These are phyloP conservation scores for Sminthurides bifidus DNA, from an alignment of 1,140 invertebrate genomes.

Conservation along the genomic window DNA sequence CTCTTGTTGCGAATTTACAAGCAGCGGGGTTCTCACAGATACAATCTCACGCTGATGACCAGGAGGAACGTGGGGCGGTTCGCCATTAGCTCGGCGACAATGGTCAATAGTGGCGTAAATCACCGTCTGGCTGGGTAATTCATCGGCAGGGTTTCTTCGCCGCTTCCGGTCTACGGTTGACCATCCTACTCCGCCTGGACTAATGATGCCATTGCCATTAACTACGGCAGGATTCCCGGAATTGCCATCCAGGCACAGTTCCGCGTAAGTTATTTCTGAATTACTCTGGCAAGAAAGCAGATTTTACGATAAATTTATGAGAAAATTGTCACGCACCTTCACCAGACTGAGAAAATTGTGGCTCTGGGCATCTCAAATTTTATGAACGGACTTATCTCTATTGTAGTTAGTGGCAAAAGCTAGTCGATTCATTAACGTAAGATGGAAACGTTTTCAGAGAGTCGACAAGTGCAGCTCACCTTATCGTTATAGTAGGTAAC, in stretches of 20 bases:
- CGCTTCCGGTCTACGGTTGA: conserved; percentile 27
- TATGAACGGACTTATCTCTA: too few species aligned
- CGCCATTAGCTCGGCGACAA: conserved; percentile 27
- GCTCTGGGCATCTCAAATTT: too few species aligned
- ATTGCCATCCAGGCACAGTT: conserved; percentile 45
- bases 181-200: conserved; percentile 13
- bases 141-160: conserved; percentile 26
- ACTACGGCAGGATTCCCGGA: conserved; percentile 20
- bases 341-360: neutral
- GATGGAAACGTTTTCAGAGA: too few species aligned
- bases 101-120: conserved; percentile 32
- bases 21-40: conserved; percentile 64
- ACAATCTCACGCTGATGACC: conserved; percentile 57
- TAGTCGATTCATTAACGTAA: too few species aligned
- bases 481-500: conserved; percentile 32
- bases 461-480: conserved; percentile 15
- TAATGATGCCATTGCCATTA: conserved; percentile 1
- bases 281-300: conserved; percentile 30
- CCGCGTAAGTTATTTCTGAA: conserved; percentile 59
- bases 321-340: neutral
- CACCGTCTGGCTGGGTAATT: conserved; percentile 16
- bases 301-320: neutral
- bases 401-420: too few species aligned
- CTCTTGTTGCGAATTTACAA: conserved; percentile 61
- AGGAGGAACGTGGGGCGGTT: conserved; percentile 18